Evolutionary conservation across 2,888 invertebrate species (phyloP), one percentile per base, ranked within the genome.

Genomic region (Agrochola lota): DNA sequence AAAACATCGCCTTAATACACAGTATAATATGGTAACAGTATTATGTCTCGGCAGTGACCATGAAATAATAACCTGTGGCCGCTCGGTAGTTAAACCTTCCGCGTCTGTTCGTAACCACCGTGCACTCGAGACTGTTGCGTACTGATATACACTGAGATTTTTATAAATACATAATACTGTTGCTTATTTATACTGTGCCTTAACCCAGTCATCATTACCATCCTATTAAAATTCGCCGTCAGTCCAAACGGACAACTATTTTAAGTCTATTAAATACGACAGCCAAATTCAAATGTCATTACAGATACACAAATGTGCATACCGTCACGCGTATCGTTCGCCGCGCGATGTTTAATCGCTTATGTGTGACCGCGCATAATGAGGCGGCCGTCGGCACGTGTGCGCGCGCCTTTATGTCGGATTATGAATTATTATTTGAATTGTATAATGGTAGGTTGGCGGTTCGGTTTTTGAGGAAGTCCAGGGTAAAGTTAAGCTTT

Each of bases 291-390:
- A 89, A 91, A 87, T 91, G 88, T 89, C 88, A 92, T 91, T 87
- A 90, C 85, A 80, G 78, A 82, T 79, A 80, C 73, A 85, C 82
- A 80, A 86, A 84, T 72, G 82, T 66, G 85, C 88, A 90, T 92
- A 80, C 90, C 92, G 87, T 88, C 90, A 90, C 89, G 89, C 87
- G 84, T 88, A 85, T 84, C 85, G 86, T 83, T 84, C 71, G 60
- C 79, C 68, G 79, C 80, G 83, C 88, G 86, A 86, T 89, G 90
- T 90, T 91, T 92, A 93, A 94, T 92, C 91, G 91, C 69, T 84
- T 81, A 93, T 89, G 90, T 94, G 95, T 95, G 95, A 89, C 92
- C 88, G 84, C 90, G 95, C 96, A 95, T 96, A 95, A 95, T 95
- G 92, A 94, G 86, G 76, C 78, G 75, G 70, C 76, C 72, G 85